Percentiles rank a stretch among this genome's conserved stretches.
Conservation (phyloP, 2,113 vertebrate species). For the Peromyscus californicus region DNA sequence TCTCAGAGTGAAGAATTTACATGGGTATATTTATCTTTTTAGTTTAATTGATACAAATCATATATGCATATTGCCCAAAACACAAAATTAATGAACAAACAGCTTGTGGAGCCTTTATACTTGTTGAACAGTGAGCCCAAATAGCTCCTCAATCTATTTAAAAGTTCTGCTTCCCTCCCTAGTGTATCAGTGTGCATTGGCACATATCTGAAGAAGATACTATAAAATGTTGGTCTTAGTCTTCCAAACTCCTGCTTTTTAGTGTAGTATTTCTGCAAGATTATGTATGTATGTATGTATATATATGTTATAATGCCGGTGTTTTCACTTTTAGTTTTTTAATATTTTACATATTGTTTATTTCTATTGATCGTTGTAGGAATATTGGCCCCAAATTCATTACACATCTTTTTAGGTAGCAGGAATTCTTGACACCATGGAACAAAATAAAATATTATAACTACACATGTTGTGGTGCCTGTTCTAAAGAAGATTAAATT, state of each 20-base stretch:
- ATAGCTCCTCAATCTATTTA: no score
- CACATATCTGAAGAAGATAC: no score
- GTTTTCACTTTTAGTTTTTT: background rate
- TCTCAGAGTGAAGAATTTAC: background rate
- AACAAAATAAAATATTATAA: background rate
- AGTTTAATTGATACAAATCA: background rate
- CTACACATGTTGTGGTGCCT: background rate
- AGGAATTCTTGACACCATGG: background rate
- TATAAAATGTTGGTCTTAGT: no score
- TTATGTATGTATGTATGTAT: no score
- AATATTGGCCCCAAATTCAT: background rate
- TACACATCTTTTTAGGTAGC: background rate
- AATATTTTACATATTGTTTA: background rate
- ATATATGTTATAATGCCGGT: background rate
- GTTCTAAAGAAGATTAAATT: background rate
- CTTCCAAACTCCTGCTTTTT: no score
- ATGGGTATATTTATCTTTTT: background rate
- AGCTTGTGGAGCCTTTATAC: no score
- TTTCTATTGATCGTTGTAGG: background rate
- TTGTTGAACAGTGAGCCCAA: no score
- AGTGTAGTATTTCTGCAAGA: no score
- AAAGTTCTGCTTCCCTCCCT: no score
- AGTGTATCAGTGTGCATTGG: no score
- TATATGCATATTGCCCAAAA: background rate
- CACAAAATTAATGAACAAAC: background rate